These are phyloP conservation scores for Zophobas morio DNA, from an alignment of 1,140 invertebrate species.

Conservation along the genomic window DNA sequence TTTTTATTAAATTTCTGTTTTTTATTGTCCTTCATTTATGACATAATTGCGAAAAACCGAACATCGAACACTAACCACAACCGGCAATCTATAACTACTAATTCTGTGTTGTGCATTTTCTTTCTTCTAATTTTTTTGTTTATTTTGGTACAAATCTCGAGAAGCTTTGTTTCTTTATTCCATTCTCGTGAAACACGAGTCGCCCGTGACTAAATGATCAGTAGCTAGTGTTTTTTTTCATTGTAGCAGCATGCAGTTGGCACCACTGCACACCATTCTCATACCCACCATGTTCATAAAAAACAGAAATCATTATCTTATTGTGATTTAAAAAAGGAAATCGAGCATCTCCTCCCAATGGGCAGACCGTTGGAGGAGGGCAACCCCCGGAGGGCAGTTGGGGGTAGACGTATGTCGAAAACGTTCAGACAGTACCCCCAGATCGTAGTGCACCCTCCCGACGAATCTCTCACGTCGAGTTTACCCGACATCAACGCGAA, in stretches of 20 bases:
- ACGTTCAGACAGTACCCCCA: constrained; percentile 59
- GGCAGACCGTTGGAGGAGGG: constrained; percentile 31
- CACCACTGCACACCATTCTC: constrained; percentile 57
- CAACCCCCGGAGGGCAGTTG: constrained; percentile 45
- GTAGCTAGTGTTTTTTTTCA: constrained; percentile 55
- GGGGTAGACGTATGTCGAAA: constrained; percentile 55
- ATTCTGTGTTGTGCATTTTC: constrained; percentile 32
- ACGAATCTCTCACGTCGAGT: constrained; percentile 49
- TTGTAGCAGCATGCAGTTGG: constrained; percentile 64
- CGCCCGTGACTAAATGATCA: neutral
- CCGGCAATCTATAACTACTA: neutral
- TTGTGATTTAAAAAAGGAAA: constrained; percentile 63
- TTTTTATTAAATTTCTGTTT: no score
- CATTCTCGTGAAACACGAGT: constrained; percentile 14
- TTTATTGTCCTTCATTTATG: no score
- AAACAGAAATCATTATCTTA: constrained; percentile 62
- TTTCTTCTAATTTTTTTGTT: constrained; percentile 44
- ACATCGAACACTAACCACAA: no score
- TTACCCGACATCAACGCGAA: constrained; percentile 33
- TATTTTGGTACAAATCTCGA: constrained; percentile 9
- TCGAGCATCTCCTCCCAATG: constrained; percentile 62
- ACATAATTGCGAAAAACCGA: no score
- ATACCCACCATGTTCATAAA: constrained; percentile 44
- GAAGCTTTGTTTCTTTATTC: constrained; percentile 44
- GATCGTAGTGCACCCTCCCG: constrained; percentile 62